Percentiles rank a stretch among this genome's conserved stretches.
Conservation (phyloP, 2,888 invertebrate genomes). For the Mythimna loreyi region DNA sequence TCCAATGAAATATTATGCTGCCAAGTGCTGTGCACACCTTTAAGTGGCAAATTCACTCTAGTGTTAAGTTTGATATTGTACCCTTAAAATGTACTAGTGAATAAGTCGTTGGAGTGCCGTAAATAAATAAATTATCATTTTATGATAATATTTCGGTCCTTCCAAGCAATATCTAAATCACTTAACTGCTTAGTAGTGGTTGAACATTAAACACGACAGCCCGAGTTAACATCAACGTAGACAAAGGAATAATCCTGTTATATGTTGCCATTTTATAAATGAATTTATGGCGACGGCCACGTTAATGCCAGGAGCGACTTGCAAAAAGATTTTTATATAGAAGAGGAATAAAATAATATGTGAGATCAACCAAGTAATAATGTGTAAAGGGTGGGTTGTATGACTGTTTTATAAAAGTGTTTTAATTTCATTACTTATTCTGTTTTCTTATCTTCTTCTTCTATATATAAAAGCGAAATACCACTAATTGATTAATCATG, state of each 20-base stretch:
- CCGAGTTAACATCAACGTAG: slow-evolving; percentile 28
- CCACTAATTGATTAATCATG: too few species aligned
- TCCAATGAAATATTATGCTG: too few species aligned
- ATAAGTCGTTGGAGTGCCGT: too few species aligned
- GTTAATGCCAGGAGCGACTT: slow-evolving; percentile 24
- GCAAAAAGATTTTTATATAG: slow-evolving; percentile 20
- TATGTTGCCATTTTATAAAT: slow-evolving; percentile 52
- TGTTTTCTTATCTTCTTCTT: neutral
- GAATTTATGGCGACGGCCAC: slow-evolving; percentile 30
- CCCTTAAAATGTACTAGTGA: too few species aligned
- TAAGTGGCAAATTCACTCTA: too few species aligned
- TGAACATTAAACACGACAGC: slow-evolving; percentile 14
- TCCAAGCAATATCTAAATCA: neutral
- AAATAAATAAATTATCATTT: too few species aligned
- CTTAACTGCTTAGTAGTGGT: slow-evolving; percentile 41
- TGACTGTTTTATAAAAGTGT: slow-evolving; percentile 12
- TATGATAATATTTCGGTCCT: too few species aligned
- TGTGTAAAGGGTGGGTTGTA: neutral
- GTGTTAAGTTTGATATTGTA: too few species aligned
- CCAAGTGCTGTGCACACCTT: too few species aligned
- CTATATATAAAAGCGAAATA: too few species aligned
- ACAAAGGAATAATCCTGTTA: slow-evolving; percentile 43
- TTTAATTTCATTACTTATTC: neutral
- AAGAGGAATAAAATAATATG: neutral
- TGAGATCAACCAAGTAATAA: slow-evolving; percentile 15